phyloP scores from a whole-genome alignment of 2,113 vertebrate species.

The Phoxinus phoxinus region DNA sequence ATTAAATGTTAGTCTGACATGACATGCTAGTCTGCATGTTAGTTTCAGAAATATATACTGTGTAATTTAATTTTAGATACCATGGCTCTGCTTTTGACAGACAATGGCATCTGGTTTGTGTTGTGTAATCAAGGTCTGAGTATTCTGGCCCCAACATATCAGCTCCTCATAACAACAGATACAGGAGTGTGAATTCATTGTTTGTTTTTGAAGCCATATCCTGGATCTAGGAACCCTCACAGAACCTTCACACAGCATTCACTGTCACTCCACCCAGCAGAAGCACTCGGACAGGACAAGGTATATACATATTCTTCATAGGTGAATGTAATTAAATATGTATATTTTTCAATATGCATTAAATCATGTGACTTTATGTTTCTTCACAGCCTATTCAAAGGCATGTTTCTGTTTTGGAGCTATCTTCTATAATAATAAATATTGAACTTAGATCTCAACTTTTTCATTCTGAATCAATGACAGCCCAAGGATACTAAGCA shows the following conservation, averaged over 20 bases:
- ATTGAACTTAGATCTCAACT: not conserved
- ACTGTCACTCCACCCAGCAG: constrained; percentile 50
- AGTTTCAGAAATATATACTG: not conserved
- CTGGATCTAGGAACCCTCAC: constrained; percentile 36
- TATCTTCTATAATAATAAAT: not conserved
- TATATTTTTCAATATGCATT: not conserved
- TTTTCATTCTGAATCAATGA: not conserved
- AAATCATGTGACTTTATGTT: not conserved
- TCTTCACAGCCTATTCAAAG: no score
- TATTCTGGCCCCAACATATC: constrained; percentile 30
- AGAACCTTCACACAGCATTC: constrained; percentile 40
- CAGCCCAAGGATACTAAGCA: not conserved
- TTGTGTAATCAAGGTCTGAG: constrained; percentile 38
- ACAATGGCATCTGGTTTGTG: constrained; percentile 50
- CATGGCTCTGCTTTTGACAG: constrained; percentile 25
- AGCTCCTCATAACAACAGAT: constrained; percentile 21
- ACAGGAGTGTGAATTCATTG: constrained; percentile 22
- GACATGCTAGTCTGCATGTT: constrained; percentile 1
- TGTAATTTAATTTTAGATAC: not conserved
- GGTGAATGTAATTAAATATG: not conserved
- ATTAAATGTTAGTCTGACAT: not conserved
- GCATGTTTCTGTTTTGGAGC: not conserved
- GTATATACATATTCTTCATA: constrained; percentile 20
- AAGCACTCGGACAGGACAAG: constrained; percentile 50
- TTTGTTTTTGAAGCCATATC: constrained; percentile 50